Base-by-base conservation (phyloP, 2,113 vertebrate genomes). In the Erythrolamprus reginae region DNA sequence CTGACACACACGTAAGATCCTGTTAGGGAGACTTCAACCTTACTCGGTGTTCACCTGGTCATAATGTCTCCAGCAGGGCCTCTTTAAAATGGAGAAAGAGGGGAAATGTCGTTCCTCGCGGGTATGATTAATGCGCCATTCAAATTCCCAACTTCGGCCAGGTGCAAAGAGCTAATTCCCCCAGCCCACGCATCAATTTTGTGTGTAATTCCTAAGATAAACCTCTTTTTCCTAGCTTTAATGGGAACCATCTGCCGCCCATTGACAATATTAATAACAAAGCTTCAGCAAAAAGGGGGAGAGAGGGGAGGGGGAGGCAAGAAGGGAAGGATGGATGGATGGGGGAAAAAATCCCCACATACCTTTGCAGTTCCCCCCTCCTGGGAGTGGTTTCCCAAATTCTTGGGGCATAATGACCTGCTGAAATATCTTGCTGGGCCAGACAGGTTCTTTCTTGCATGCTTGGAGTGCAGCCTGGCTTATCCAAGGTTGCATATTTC, bases 241-340 rank as follows among this genome's bases (percentile, higher is more conserved):
- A 97, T 96, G 93, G 96, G 96, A 98, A 97, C 95, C 97, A 98
- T 97, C 98, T 98, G 98, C 96, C 95, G 95, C 95, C 97, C 95
- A 96, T 98, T 98, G 97, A 97, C 98, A 97, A 94, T 95, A 97
- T 58, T 77, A 77, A 90, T 93, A 94, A 50, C 85, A 91, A 85
- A 42, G 52, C 45, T 26, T 45, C 84, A 92, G 82, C n/a, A 45
- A 45, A 4, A 38, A 93, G 28, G 13, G 0, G 3, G 51, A 4
- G 21, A 28, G 23, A 45, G 24, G 12, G 9, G 33, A 70, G 90
- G 93, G 88, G 85, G 51, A 61, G 82, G 93, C 91, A 86, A 93
- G 94, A 4, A 13, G 23, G 24, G 5, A 50, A 6, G 48, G 24
- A 26, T n/a, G 28, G 24, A 26, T n/a, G 28, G 65, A 42, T 7